Evolutionary conservation across 2,113 vertebrate species (phyloP).

Genomic region (Polypterus senegalus): DNA sequence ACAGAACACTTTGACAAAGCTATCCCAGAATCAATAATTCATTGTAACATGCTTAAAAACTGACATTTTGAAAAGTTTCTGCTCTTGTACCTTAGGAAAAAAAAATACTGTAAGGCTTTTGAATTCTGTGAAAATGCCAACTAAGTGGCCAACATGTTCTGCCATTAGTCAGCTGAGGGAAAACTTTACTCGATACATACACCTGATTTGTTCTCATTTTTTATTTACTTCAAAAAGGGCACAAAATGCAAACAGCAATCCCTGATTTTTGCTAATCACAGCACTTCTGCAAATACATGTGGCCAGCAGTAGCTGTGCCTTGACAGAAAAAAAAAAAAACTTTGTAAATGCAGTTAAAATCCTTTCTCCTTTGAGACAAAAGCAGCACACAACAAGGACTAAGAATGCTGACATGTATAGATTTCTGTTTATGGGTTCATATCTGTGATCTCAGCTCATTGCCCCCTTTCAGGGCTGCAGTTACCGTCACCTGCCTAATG

Average conservation of each 20-base stretch:
- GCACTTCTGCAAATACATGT: conserved; percentile 30
- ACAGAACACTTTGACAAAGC: conserved; percentile 45
- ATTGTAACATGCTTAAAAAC: conserved; percentile 46
- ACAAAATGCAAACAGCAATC: conserved; percentile 38
- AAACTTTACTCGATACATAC: conserved; percentile 33
- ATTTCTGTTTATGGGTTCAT: conserved; percentile 61
- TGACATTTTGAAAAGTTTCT: conserved; percentile 48
- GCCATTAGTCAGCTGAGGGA: conserved; percentile 17
- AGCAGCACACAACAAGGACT: conserved; percentile 43
- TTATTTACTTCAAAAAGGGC: conserved; percentile 26
- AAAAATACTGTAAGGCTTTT: conserved; percentile 33
- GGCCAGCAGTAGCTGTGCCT: conserved; percentile 46
- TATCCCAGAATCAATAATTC: conserved; percentile 59
- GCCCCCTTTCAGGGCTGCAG: conserved; percentile 54
- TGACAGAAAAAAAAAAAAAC: conserved; percentile 41
- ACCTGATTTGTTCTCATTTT: conserved; percentile 49
- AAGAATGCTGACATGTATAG: conserved; percentile 53
- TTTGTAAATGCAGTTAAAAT: conserved; percentile 51
- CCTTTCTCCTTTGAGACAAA: conserved; percentile 57
- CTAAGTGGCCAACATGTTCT: conserved; percentile 39
- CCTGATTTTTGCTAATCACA: conserved; percentile 41
- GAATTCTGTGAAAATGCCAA: conserved; percentile 42
- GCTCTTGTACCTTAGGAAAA: conserved; percentile 34
- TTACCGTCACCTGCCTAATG: conserved; percentile 54
- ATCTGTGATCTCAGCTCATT: conserved; percentile 64